Evolutionary conservation across 2,797 vertebrate species (phyloP).

Genomic region (Bovichtus variegatus): DNA sequence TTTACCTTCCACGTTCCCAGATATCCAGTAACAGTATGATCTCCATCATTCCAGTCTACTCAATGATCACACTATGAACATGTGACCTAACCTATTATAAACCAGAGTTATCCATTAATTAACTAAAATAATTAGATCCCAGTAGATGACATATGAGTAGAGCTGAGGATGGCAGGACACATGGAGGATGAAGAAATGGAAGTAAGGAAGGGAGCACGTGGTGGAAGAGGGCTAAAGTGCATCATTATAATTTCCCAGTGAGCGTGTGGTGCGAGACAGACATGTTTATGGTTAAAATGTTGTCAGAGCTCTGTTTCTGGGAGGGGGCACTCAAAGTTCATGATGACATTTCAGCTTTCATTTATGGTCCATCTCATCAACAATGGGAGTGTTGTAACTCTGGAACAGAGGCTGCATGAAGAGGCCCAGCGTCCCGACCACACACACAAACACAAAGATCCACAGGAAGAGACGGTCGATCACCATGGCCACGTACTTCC

Average conservation of each 20-base stretch:
- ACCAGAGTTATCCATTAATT: constrained; percentile 3
- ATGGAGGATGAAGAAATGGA: constrained; percentile 4
- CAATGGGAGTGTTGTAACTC: constrained; percentile 83
- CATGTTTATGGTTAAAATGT: constrained; percentile 45
- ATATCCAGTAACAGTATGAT: not conserved
- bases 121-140: constrained; percentile 6
- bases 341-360: constrained; percentile 40
- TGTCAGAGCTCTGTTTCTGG: constrained; percentile 47
- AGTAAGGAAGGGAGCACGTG: constrained; percentile 14
- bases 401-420: constrained; percentile 90
- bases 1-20: not conserved
- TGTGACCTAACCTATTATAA: constrained; percentile 12
- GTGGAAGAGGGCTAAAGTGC: constrained; percentile 44
- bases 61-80: constrained; percentile 3
- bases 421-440: constrained; percentile 85
- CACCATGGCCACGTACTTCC: constrained; percentile 91
- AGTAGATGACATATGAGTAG: constrained; percentile 15
- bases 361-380: constrained; percentile 72
- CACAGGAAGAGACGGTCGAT: constrained; percentile 89
- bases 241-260: constrained; percentile 51
- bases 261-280: constrained; percentile 39
- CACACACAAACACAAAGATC: constrained; percentile 88
- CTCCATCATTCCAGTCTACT: not conserved
- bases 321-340: constrained; percentile 35
- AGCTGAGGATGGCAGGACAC: not conserved